phyloP scores from a whole-genome alignment of 2,797 vertebrate genomes.

The Acanthornis magna region DNA sequence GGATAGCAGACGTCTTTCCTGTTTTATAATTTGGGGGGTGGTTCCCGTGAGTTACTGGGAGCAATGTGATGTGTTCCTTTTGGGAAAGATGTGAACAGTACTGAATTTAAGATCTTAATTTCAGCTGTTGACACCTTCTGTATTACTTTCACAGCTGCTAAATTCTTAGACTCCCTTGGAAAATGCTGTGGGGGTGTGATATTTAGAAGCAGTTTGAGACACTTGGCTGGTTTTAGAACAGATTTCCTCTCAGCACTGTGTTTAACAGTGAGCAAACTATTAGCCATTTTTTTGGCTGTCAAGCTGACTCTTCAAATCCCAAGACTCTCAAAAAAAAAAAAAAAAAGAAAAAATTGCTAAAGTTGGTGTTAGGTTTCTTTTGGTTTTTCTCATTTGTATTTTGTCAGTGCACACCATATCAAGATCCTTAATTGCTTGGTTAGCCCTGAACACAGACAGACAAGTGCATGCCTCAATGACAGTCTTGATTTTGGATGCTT shows the following conservation, averaged over 20 bases:
- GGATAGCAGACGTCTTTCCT: background rate
- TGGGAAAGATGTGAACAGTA: background rate
- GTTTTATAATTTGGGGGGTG: background rate
- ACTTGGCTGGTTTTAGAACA: slow-evolving; percentile 51
- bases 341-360: background rate
- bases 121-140: slow-evolving; percentile 29
- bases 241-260: slow-evolving; percentile 13
- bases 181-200: slow-evolving; percentile 36
- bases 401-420: background rate
- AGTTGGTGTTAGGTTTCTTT: background rate
- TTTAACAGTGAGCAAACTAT: slow-evolving; percentile 37
- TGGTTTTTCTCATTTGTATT: background rate
- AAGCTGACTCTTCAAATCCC: background rate
- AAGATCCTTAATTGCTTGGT: background rate
- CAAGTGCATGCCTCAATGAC: background rate
- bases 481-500: background rate
- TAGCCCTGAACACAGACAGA: background rate
- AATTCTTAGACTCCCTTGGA: background rate
- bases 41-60: background rate
- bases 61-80: background rate
- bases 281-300: slow-evolving; percentile 37
- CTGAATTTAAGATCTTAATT: slow-evolving; percentile 41
- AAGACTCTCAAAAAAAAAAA: background rate
- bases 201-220: slow-evolving; percentile 39
- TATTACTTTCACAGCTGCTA: slow-evolving; percentile 57